phyloP scores from a whole-genome alignment of 2,113 vertebrate genomes.

The Vulpes ferrilata region DNA sequence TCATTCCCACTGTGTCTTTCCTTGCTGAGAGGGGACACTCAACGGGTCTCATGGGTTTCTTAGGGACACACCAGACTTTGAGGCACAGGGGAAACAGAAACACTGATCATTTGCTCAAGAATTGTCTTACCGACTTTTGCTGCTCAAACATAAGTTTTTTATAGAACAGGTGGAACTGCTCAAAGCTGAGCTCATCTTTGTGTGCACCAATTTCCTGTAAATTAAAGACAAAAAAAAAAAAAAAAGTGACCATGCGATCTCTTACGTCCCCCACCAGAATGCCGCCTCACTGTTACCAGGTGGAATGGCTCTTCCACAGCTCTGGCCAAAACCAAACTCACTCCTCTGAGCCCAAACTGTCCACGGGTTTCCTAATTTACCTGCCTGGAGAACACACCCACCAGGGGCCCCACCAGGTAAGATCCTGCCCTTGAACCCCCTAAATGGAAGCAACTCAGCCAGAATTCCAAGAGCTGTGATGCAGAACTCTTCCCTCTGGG shows the following conservation, averaged over 20 bases:
- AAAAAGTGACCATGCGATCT: background rate
- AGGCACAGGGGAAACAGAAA: background rate
- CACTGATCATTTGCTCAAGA: background rate
- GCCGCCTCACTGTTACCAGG: background rate
- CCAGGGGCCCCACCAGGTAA: no score
- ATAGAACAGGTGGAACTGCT: conserved; percentile 97
- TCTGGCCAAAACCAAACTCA: background rate
- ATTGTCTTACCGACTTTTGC: conserved; percentile 92
- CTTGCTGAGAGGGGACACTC: background rate
- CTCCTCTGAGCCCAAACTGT: background rate
- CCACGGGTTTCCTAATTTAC: background rate
- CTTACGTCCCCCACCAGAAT: background rate
- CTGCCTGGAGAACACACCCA: background rate
- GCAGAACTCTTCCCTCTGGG: background rate
- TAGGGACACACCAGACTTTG: background rate
- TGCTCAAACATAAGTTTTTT: conserved; percentile 98
- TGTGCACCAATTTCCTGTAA: conserved; percentile 93
- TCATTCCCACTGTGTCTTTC: background rate
- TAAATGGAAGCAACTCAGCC: background rate
- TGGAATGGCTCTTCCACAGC: fast-evolving
- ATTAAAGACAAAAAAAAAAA: conserved; percentile 59
- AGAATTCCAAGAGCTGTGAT: background rate
- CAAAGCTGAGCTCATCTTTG: conserved; percentile 96
- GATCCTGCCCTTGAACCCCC: background rate
- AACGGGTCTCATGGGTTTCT: background rate